Evolutionary conservation across 2,888 invertebrate genomes (phyloP), one percentile per base, ranked within the genome.

Genomic region (Boloria euphrosyne): DNA sequence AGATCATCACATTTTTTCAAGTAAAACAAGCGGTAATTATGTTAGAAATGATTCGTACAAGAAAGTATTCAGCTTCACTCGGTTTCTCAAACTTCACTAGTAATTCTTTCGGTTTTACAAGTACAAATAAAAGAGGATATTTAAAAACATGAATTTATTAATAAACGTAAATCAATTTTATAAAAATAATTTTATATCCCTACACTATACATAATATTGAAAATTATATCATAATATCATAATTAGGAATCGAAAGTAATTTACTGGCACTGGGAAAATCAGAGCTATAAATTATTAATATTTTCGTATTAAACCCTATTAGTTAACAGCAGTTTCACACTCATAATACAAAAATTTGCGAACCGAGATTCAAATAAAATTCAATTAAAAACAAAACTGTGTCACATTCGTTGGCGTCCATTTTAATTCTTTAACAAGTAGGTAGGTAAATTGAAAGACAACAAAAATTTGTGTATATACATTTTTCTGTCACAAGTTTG

Each of bases 141-240:
- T 52, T 16, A 50, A 43, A 63, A 64, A 64, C 57, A 64, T 49
- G 14, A 51, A 57, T 64, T 64, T 64, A 58, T 58, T 64, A 27
- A 64, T 58, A 51, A 57, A 57, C 50, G 50, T 51, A 57, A 13
- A 57, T 38, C n/a, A 43, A 50, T 63, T 63, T 22, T 50, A 46
- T 57, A 64, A 62, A 58, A 46, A 50, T 46, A 52, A 18, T 58
- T 44, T 46, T 31, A 31, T 27, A 64, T 44, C 31, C 16, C 44
- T 57, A 17, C 31, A 18, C 43, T 17, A 57, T 16, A 55, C 22
- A 31, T 49, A 22, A 52, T 52, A 18, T 27, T 38, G 17, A 55
- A 49, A 17, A 4, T 4, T 14, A 49, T 14, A 49, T 16, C 27
- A n/a, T 49, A 14, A n/a, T n/a, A 27, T 46, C 3, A 46, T 46